Base-by-base conservation (phyloP, 2,888 invertebrate genomes). In the Arctia plantaginis region DNA sequence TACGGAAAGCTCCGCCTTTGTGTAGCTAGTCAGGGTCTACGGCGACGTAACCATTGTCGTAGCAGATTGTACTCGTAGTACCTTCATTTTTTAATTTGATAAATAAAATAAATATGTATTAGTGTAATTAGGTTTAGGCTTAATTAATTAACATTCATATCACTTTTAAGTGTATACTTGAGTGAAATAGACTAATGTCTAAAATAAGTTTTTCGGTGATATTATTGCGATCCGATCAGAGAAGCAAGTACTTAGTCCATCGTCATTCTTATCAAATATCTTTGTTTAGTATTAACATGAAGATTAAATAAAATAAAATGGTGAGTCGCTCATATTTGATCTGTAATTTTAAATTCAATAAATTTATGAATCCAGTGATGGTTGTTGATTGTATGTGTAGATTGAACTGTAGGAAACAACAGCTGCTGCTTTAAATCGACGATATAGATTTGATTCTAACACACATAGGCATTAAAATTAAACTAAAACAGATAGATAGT, bases 1-100 rank as follows among this genome's bases (percentile, higher is more conserved):
- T 47, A 65, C 64, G 69, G 76, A 82, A 88, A 87, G 90, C 93
- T 88, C 93, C 94, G 91, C 94, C 94, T 90, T 83, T 87, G 76
- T 88, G 86, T 89, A 88, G 88, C 83, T 81, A 76, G 72, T 84
- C 83, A 79, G 80, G 80, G 77, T 84, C 86, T 89, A 85, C 83
- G 84, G 71, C 79, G 85, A 72, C 79, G 86, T 87, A 88, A 82
- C 81, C 77, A 78, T 81, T 82, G 78, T 79, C 83, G 82, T 86
- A 85, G 86, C 77, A 69, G 51, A 33, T 72, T 67, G 78, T n/a
- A n/a, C n/a, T n/a, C n/a, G n/a, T 73, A 75, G 77, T 75, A 73
- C 62, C 69, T 76, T 75, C 33, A 67, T 75, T 72, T 39, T 73
- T 35, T 47, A 41, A 18, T n/a, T 64, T 13, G 15, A 35, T 2